Evolutionary conservation across 2,888 invertebrate genomes (phyloP), one percentile per base, ranked within the genome.

Genomic region (Stenichneumon culpator): DNA sequence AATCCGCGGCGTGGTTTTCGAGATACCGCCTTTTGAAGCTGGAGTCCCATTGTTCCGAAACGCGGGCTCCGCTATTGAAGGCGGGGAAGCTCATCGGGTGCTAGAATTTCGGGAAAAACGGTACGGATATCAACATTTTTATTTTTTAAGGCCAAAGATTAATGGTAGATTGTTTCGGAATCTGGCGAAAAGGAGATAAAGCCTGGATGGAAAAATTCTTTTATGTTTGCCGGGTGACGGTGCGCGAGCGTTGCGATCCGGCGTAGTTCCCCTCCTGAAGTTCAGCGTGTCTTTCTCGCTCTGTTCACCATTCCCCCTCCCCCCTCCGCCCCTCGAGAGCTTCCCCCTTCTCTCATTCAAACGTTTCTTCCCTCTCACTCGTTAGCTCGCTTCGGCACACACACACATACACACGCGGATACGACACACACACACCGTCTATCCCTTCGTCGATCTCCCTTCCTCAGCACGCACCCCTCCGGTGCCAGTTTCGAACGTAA

Each of bases 401-500:
- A 19, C 28, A 57, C 28, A 28, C 39, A 28, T 39, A 68, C 54
- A 60, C 72, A 50, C 22, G 63, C 25, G 22, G 14, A 57, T 11
- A 25, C 57, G 22, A 54, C 63, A 28, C 44, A 39, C 44, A 39
- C 65, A 28, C 44, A 39, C 57, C 52, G 70, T 74, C 68, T 83
- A 52, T 86, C 75, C 80, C 85, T 88, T 89, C 88, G 89, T 90
- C 91, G 89, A 90, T 88, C 89, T 88, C 85, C 82, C 90, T 87
- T 87, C 83, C 80, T 81, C 81, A 79, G 85, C 87, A 77, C 86
- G 86, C 86, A 89, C 82, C 88, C 86, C 89, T 88, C 87, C 87
- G 88, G 77, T 89, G 86, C 89, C 88, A 89, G 91, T 92, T 92
- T 91, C 91, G 90, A 92, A 91, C 91, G 93, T 93, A 94, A 94